Evolutionary conservation across 2,113 vertebrate species (phyloP), one percentile per base, ranked within the genome.

Genomic region (Anarrhichthys ocellatus): DNA sequence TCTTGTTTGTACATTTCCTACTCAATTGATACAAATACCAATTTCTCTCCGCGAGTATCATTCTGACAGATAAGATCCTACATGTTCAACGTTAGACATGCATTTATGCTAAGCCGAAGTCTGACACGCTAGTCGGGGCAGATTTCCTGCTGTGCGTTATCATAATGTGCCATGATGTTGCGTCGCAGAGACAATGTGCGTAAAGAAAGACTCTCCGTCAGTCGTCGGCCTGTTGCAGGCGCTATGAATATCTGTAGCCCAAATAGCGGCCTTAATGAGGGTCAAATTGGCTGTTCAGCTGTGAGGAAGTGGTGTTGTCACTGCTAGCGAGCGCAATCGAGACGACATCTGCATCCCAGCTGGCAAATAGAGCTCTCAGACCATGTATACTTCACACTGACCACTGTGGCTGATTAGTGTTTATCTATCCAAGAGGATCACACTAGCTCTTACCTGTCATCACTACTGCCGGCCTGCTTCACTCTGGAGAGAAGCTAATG

Each of bases 341-440:
- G 54, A 52, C 73, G 61, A 81, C 85, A 79, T 89, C 82, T 87
- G 89, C 76, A 79, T 44, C 69, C 68, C 80, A 36, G 79, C 75
- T 76, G 67, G 56, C 42, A 54, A 61, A 40, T 15, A 54, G 78
- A 77, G 69, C 54, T 50, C 64, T 70, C 73, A 8, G 56, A 27
- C 66, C 14, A 20, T 63, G 73, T 36, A 17, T 78, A 46, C 29
- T 74, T 64, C 68, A 71, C 78, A 11, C 72, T 78, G 71, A 56
- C 75, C 80, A 56, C 62, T 70, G 67, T 40, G 73, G 71, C 70
- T 78, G 82, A 81, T 87, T 61, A 48, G 52, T 71, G 85, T 62
- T 67, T 76, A 62, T 84, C 80, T 77, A 18, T 66, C 32, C 76
- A 24, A 65, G 54, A 42, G 32, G 76, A 80, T 79, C 76, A 42